Percentiles rank a stretch among this genome's conserved stretches.
Conservation (phyloP, 2,797 vertebrate species). For the Sciurus carolinensis region DNA sequence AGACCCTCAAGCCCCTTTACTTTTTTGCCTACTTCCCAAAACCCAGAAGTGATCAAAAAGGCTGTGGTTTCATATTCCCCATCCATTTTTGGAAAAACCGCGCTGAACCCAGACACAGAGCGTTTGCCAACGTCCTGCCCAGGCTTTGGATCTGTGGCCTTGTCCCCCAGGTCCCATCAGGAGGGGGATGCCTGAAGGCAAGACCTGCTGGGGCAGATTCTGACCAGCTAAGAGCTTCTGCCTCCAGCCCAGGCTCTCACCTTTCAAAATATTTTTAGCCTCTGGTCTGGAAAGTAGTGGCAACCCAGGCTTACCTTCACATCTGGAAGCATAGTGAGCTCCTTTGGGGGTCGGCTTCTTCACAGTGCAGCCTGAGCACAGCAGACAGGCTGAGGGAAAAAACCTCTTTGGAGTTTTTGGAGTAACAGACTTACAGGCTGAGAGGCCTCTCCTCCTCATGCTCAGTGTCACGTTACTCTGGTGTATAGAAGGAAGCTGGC, state of each 20-base stretch:
- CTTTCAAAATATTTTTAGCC: slow-evolving; percentile 26
- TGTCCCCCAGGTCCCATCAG: accelerated
- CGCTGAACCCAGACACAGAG: neutral
- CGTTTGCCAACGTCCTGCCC: neutral
- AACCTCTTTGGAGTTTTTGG: neutral
- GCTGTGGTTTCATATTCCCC: slow-evolving; percentile 8
- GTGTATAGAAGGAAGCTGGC: slow-evolving; percentile 4
- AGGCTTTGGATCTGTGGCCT: neutral
- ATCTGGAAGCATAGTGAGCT: neutral
- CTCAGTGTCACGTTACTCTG: neutral
- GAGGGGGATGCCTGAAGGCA: neutral
- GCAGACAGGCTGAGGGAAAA: neutral
- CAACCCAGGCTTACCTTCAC: neutral
- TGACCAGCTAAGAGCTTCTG: neutral
- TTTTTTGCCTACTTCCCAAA: neutral
- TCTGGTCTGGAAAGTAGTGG: neutral
- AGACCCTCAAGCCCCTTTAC: slow-evolving; percentile 25
- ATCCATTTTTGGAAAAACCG: neutral
- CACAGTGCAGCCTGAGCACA: neutral
- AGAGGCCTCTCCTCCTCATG: neutral
- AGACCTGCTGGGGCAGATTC: slow-evolving; percentile 16
- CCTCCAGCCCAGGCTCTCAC: neutral
- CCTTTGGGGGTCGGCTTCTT: neutral
- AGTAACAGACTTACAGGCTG: neutral
- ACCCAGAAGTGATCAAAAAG: neutral